These are phyloP conservation scores for Gallinago stenura DNA, from an alignment of 2,797 vertebrate genomes.

Conservation along the genomic window DNA sequence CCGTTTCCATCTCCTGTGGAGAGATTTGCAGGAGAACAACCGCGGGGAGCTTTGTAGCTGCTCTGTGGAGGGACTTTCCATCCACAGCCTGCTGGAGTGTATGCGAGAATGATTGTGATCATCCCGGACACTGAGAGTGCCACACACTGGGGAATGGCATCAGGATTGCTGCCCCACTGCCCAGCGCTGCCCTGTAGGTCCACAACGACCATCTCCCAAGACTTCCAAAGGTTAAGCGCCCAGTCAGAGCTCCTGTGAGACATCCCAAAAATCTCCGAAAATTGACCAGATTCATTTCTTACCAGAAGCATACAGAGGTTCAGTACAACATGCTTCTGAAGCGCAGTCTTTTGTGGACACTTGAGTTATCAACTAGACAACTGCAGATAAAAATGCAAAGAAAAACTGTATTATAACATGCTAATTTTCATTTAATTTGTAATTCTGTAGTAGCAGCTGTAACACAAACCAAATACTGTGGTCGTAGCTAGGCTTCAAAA, in stretches of 20 bases:
- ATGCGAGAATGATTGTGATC: neutral
- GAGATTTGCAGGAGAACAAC: neutral
- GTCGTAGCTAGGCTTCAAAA: neutral
- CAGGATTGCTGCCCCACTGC: neutral
- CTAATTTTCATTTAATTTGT: neutral
- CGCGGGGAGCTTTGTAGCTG: fast-evolving
- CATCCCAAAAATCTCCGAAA: neutral
- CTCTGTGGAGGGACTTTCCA: neutral
- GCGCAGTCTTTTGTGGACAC: neutral
- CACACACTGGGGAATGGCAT: fast-evolving
- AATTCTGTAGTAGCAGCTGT: neutral
- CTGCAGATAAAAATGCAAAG: neutral
- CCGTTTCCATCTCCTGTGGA: neutral
- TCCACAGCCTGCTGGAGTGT: neutral
- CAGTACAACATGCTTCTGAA: neutral
- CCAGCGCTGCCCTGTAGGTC: neutral
- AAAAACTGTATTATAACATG: neutral
- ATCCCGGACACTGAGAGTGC: fast-evolving
- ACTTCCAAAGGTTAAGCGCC: fast-evolving
- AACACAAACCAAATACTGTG: neutral
- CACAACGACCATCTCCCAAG: neutral
- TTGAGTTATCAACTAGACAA: fast-evolving
- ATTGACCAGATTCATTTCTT: neutral
- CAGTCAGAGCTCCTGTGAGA: neutral
- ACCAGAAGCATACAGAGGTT: neutral